These are phyloP conservation scores for Diabrotica balteata DNA, from an alignment of 2,888 invertebrate genomes.

Conservation along the genomic window DNA sequence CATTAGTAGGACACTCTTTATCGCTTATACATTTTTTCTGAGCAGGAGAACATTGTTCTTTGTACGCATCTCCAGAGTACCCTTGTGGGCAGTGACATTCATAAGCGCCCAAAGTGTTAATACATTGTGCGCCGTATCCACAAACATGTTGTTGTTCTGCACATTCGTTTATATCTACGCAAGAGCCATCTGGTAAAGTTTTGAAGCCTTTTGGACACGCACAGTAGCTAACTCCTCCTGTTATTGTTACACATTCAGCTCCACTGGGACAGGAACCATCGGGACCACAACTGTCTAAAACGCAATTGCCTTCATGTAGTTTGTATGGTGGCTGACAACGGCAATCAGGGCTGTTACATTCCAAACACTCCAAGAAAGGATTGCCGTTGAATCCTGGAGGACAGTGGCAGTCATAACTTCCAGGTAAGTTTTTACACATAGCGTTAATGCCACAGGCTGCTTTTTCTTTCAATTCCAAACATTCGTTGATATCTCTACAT, in stretches of 20 bases:
- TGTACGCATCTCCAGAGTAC: conserved; percentile 82
- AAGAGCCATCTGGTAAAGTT: conserved; percentile 79
- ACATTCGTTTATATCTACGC: conserved; percentile 87
- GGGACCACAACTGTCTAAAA: conserved; percentile 82
- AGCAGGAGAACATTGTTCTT: conserved; percentile 81
- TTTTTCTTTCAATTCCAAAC: conserved; percentile 75
- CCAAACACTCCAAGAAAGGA: conserved; percentile 81
- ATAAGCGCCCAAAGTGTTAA: conserved; percentile 79
- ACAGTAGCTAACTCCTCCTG: conserved; percentile 90
- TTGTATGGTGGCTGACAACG: conserved; percentile 89
- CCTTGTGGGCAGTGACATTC: conserved; percentile 83
- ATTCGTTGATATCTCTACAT: conserved; percentile 88
- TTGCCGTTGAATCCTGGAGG: conserved; percentile 88
- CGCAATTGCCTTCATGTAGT: conserved; percentile 82
- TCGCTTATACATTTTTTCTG: conserved; percentile 84
- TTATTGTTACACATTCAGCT: conserved; percentile 89
- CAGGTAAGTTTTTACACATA: conserved; percentile 90
- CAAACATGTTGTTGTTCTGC: conserved; percentile 78
- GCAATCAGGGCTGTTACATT: conserved; percentile 83
- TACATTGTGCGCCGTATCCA: conserved; percentile 86
- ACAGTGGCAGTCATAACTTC: conserved; percentile 92
- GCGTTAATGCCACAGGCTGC: conserved; percentile 88
- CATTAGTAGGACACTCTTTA: conserved; percentile 83
- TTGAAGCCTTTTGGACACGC: conserved; percentile 89
- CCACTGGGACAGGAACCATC: conserved; percentile 84